A percentile compares a stretch with the other conserved stretches of the same genome.
These are phyloP conservation scores for Acipenser ruthenus DNA, from an alignment of 2,797 vertebrate species.

Conservation along the genomic window DNA sequence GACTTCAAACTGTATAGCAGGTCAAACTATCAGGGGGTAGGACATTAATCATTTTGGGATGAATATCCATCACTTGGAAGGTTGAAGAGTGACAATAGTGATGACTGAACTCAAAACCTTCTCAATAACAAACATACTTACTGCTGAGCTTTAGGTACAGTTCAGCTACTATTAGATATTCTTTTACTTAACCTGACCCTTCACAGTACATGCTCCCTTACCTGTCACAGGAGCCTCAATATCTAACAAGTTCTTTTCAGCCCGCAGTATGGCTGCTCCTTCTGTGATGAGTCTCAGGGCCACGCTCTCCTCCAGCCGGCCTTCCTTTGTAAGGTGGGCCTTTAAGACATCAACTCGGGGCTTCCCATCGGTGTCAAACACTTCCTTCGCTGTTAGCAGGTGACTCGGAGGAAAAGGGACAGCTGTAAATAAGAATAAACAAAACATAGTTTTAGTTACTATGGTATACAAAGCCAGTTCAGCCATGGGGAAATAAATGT, in stretches of 20 bases:
- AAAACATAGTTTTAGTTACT: not conserved
- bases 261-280: conserved; percentile 82
- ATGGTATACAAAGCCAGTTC: not conserved
- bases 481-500: too few relatives aligned
- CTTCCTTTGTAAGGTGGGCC: conserved; percentile 96
- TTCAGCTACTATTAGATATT: too few relatives aligned
- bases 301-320: conserved; percentile 88
- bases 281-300: conserved; percentile 90
- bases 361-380: conserved; percentile 93
- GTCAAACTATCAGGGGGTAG: too few relatives aligned
- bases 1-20: not conserved
- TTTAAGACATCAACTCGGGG: conserved; percentile 96
- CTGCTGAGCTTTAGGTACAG: too few relatives aligned
- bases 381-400: conserved; percentile 92
- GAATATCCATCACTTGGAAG: too few relatives aligned
- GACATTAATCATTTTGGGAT: too few relatives aligned
- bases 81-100: too few relatives aligned
- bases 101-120: too few relatives aligned
- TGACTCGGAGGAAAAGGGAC: conserved; percentile 96
- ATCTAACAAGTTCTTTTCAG: conserved; percentile 94
- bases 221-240: conserved; percentile 97
- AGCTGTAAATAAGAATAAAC: conserved; percentile 52
- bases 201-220: conserved; percentile 33
- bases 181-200: too few relatives aligned
- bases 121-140: too few relatives aligned